A percentile compares a stretch with the other conserved stretches of the same genome.
Conservation (phyloP, 2,888 invertebrate species). For the Proisotoma minuta region DNA sequence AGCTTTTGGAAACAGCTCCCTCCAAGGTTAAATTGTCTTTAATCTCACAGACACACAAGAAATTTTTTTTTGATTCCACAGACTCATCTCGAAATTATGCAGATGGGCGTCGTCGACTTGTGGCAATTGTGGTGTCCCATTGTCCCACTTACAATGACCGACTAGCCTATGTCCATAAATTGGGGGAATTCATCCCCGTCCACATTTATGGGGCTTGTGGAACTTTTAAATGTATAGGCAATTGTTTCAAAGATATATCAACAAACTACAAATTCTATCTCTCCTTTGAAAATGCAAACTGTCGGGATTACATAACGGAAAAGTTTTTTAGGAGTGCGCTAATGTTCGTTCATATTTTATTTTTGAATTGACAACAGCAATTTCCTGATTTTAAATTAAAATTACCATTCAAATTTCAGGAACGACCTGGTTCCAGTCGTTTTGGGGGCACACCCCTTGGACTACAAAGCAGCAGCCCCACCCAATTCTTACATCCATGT, state of each 20-base stretch:
- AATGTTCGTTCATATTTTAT: slow-evolving; percentile 50
- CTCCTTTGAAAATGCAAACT: slow-evolving; percentile 65
- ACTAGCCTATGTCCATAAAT: slow-evolving; percentile 42
- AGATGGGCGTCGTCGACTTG: slow-evolving; percentile 1
- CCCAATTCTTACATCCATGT: slow-evolving; percentile 54
- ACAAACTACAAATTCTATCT: slow-evolving; percentile 62
- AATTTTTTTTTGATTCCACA: not conserved
- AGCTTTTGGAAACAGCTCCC: not conserved
- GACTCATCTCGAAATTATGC: slow-evolving; percentile 65
- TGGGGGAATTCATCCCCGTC: slow-evolving; percentile 47
- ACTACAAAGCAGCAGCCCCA: slow-evolving; percentile 53
- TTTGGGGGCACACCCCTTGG: slow-evolving; percentile 53
- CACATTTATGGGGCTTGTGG: slow-evolving; percentile 49
- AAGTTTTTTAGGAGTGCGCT: slow-evolving; percentile 52
- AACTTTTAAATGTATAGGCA: not conserved
- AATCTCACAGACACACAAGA: not conserved
- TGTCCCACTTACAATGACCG: slow-evolving; percentile 13
- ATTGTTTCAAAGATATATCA: slow-evolving; percentile 45
- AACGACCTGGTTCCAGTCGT: slow-evolving; percentile 53
- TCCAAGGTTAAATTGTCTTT: not conserved
- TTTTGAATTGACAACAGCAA: not conserved
- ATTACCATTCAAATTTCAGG: slow-evolving; percentile 47
- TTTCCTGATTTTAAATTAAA: not conserved
- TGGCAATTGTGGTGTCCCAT: slow-evolving; percentile 15
- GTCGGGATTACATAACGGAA: slow-evolving; percentile 65